Conservation (phyloP, 2,888 invertebrate genomes). For the Parapristionchus giblindavisi region DNA sequence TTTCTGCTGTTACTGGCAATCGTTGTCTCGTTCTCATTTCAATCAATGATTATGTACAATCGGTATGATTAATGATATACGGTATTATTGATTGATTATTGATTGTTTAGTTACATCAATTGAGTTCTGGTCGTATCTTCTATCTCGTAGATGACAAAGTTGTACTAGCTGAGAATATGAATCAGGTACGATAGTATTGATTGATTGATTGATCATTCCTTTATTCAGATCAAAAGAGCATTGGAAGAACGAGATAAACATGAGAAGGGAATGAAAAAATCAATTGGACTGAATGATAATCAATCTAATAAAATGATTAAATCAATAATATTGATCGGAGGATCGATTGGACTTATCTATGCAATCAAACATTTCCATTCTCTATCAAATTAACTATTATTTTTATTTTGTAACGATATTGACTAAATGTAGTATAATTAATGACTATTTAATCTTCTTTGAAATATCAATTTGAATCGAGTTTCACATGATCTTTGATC, state of each 20-base stretch:
- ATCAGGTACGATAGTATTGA: slow-evolving; percentile 21
- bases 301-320: too few species aligned
- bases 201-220: neutral
- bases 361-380: too few species aligned
- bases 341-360: neutral
- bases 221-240: slow-evolving; percentile 19
- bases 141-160: slow-evolving; percentile 29
- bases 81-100: neutral
- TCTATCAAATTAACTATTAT: too few species aligned
- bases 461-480: too few species aligned
- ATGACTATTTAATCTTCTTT: too few species aligned
- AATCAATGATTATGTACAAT: neutral
- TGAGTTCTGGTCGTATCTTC: slow-evolving; percentile 35
- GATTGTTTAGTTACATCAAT: slow-evolving; percentile 24
- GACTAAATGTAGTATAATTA: too few species aligned
- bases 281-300: too few species aligned
- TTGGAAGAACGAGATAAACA: slow-evolving; percentile 19
- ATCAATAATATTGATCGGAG: neutral
- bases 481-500: too few species aligned
- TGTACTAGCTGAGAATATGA: slow-evolving; percentile 22
- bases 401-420: too few species aligned
- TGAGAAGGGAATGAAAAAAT: slow-evolving; percentile 9
- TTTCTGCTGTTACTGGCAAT: slow-evolving; percentile 7
- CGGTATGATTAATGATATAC: slow-evolving; percentile 10
- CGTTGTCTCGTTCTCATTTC: slow-evolving; percentile 17